These are phyloP conservation scores for Lerista edwardsae DNA, from an alignment of 2,797 vertebrate genomes.

Conservation along the genomic window DNA sequence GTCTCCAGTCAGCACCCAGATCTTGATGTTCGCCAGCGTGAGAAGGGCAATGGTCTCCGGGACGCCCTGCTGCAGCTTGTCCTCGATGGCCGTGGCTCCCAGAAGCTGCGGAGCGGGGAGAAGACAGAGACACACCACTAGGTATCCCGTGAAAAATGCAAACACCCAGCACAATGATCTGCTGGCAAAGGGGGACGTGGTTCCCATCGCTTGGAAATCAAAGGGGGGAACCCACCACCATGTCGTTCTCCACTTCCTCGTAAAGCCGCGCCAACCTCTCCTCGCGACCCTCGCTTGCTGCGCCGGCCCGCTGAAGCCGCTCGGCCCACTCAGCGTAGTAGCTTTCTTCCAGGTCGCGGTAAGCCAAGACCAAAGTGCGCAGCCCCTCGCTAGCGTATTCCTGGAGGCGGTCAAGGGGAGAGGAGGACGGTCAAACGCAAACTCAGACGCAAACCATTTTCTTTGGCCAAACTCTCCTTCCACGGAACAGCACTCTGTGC, in stretches of 20 bases:
- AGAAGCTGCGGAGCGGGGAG: conserved; percentile 79
- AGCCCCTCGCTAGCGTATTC: conserved; percentile 90
- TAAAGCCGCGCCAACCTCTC: conserved; percentile 87
- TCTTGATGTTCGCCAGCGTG: conserved; percentile 93
- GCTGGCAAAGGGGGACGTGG: no score
- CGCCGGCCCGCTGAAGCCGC: conserved; percentile 78
- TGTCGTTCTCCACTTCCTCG: conserved; percentile 89
- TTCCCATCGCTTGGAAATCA: background rate
- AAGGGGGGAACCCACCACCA: conserved; percentile 80
- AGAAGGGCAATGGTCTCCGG: conserved; percentile 92
- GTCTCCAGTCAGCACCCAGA: conserved; percentile 95
- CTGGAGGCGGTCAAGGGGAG: conserved; percentile 59
- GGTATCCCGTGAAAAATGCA: background rate
- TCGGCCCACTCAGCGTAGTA: conserved; percentile 87
- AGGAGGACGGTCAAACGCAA: background rate
- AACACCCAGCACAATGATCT: background rate
- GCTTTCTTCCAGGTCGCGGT: conserved; percentile 87
- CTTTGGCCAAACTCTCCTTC: no score
- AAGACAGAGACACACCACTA: background rate
- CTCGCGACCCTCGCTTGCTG: conserved; percentile 81
- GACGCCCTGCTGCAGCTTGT: conserved; percentile 94
- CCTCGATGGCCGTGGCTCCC: conserved; percentile 94
- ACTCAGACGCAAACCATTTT: no score
- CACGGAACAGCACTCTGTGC: no score
- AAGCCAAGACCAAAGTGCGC: conserved; percentile 88